phyloP scores from a whole-genome alignment of 2,797 vertebrate species.

The Paramormyrops hopkinsi region DNA sequence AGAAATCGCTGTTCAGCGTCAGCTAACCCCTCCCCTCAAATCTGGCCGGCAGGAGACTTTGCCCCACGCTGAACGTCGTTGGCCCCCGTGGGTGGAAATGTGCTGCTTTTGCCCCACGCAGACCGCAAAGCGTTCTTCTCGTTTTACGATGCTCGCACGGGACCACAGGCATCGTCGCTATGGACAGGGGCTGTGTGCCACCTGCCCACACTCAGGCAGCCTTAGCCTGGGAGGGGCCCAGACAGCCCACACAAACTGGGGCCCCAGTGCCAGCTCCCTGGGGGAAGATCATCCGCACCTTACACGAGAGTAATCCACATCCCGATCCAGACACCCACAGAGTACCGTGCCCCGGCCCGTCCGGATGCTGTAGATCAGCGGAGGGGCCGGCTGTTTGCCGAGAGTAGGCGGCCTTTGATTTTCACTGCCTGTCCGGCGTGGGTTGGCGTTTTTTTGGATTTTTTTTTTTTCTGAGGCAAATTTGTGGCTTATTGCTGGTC shows the following conservation, averaged over 20 bases:
- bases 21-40: background rate
- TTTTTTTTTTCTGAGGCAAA: constrained; percentile 29
- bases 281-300: constrained; percentile 54
- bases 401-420: constrained; percentile 60
- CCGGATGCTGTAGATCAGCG: constrained; percentile 63
- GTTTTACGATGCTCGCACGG: background rate
- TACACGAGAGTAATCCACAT: constrained; percentile 55
- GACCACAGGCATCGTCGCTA: constrained; percentile 25
- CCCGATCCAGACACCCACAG: constrained; percentile 59
- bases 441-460: constrained; percentile 38
- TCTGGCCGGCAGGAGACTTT: background rate
- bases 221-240: constrained; percentile 39
- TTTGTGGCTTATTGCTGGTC: constrained; percentile 20
- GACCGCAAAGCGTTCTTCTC: background rate
- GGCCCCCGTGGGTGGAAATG: background rate
- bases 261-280: background rate
- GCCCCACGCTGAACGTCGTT: background rate
- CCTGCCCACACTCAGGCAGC: constrained; percentile 40
- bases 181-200: constrained; percentile 39
- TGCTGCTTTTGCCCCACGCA: background rate
- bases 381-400: constrained; percentile 60
- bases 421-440: constrained; percentile 33
- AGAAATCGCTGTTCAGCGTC: background rate
- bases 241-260: constrained; percentile 44
- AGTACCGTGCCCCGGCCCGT: constrained; percentile 57